A percentile compares a stretch with the other conserved stretches of the same genome.
phyloP scores from a whole-genome alignment of 1,140 invertebrate species.

The Lucilia cuprina region DNA sequence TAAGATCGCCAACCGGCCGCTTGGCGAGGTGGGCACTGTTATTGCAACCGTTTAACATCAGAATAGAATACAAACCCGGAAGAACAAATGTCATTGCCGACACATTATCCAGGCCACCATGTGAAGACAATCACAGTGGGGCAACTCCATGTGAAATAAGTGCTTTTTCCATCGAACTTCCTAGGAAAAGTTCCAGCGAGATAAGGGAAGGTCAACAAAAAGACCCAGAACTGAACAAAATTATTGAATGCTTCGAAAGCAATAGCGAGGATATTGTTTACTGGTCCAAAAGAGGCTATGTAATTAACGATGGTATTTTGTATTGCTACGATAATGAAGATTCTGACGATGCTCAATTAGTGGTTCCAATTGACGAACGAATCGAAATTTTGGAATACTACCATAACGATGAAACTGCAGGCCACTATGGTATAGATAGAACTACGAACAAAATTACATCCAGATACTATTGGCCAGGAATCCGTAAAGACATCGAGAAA shows the following conservation, averaged over 20 bases:
- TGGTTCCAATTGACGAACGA: constrained; percentile 40
- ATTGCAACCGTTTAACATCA: constrained; percentile 40
- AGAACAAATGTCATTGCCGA: constrained; percentile 43
- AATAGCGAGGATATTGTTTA: too few relatives aligned
- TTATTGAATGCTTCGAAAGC: background rate
- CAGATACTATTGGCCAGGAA: constrained; percentile 51
- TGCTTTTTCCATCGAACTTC: too few relatives aligned
- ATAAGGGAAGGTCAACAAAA: background rate
- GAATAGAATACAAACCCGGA: constrained; percentile 42
- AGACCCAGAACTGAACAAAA: background rate
- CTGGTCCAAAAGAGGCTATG: too few relatives aligned
- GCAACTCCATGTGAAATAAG: background rate
- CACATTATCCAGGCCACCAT: constrained; percentile 35
- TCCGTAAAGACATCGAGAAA: constrained; percentile 43
- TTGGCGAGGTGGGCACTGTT: constrained; percentile 48
- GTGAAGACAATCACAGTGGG: background rate
- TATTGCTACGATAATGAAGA: constrained; percentile 43
- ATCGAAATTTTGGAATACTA: constrained; percentile 39
- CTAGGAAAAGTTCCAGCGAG: background rate
- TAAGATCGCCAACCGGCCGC: constrained; percentile 47
- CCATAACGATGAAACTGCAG: constrained; percentile 47
- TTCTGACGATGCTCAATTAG: constrained; percentile 19
- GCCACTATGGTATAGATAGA: constrained; percentile 49
- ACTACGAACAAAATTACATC: constrained; percentile 43
- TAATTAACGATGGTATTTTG: too few relatives aligned